Conservation (phyloP, 2,113 vertebrate species). For the Fulmarus glacialis region DNA sequence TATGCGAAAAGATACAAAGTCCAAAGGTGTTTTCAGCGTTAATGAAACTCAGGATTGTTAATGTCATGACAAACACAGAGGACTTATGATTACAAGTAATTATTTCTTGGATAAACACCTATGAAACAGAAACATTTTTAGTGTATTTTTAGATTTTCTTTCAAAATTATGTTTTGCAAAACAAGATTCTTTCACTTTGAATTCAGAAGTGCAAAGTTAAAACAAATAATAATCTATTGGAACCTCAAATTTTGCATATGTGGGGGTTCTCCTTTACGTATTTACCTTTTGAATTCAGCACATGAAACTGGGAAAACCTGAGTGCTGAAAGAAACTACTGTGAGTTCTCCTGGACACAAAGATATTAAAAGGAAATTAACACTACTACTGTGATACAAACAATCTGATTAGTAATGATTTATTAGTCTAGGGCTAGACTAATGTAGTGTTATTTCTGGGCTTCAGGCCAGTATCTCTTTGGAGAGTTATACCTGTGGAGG, state of each 20-base stretch:
- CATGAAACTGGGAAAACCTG: not conserved
- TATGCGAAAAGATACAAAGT: not conserved
- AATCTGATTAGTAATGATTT: not conserved
- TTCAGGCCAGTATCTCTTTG: not conserved
- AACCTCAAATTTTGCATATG: not conserved
- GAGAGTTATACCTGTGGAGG: not conserved
- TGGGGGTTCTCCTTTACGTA: fast-evolving
- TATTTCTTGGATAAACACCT: not conserved
- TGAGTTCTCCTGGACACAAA: not conserved
- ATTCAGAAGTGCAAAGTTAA: not conserved
- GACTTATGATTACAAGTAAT: not conserved
- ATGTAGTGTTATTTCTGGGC: not conserved
- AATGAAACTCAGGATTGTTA: not conserved
- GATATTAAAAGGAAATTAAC: not conserved
- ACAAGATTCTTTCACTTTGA: not conserved
- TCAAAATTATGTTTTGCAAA: not conserved
- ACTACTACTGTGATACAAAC: not conserved
- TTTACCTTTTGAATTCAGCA: not conserved
- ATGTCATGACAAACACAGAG: not conserved
- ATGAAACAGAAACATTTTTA: fast-evolving
- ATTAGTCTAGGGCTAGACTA: not conserved
- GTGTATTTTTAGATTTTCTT: not conserved
- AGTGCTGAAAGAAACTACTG: not conserved
- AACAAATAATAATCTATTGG: not conserved
- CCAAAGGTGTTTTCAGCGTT: not conserved